Percentiles rank a stretch among this genome's conserved stretches.
Evolutionary conservation across 2,888 invertebrate genomes (phyloP).

Genomic region (Aleiodes testaceus): DNA sequence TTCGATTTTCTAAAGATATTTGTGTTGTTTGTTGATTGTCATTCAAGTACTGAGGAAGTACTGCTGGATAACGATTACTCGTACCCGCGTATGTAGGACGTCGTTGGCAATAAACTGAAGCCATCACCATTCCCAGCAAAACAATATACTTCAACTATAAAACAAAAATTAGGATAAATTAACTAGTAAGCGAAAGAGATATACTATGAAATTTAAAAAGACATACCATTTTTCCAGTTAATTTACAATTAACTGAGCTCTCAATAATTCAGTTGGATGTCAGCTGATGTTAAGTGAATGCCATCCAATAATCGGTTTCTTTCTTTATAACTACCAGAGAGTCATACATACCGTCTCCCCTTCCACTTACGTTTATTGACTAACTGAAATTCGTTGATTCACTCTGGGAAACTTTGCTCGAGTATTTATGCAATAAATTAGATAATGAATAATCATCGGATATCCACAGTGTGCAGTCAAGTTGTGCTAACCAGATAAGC

Average conservation of each 20-base stretch:
- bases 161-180: not conserved
- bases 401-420: constrained; percentile 12
- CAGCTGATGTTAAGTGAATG: not conserved
- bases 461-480: not conserved
- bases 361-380: not conserved
- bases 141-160: constrained; percentile 58
- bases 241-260: too few relatives aligned
- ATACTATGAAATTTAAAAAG: not conserved
- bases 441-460: constrained; percentile 4
- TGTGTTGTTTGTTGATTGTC: constrained; percentile 44
- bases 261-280: not conserved
- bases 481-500: not conserved
- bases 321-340: constrained; percentile 26
- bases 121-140: constrained; percentile 61
- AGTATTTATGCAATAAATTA: constrained; percentile 3
- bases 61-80: constrained; percentile 78
- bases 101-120: constrained; percentile 42
- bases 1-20: constrained; percentile 73
- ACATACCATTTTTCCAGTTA: constrained; percentile 1
- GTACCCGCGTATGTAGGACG: constrained; percentile 80
- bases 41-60: constrained; percentile 62
- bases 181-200: not conserved
- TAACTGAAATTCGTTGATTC: not conserved
- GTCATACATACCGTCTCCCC: not conserved
- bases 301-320: not conserved